Evolutionary conservation across 2,113 vertebrate genomes (phyloP), one percentile per base, ranked within the genome.

Genomic region (Dasyprocta punctata): DNA sequence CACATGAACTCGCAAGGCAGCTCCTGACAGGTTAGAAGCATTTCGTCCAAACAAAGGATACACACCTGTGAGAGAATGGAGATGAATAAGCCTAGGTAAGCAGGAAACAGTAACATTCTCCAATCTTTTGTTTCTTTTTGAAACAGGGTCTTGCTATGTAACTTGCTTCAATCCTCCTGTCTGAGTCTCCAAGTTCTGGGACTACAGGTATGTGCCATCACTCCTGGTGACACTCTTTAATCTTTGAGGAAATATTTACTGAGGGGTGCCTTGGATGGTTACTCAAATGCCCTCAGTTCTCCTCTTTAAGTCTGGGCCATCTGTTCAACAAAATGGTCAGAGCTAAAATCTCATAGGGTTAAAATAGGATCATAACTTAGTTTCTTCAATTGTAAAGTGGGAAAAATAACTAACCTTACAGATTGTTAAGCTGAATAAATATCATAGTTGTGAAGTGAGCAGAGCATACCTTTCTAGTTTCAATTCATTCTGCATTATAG

Each of bases 11-110:
- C 99, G 98, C 3, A 99, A 86, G n/a, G 99, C 99, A 0, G 99
- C 99, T 81, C 99, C 99, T 1, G 98, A 98, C 41, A 99, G 98
- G 98, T 99, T 98, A 47, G 99, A 97, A 73, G 99, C 99, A 0
- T 99, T 99, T 97, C 99, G 98, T 61, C 99, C 98, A 98, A 99
- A 99, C 56, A 99, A 41, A 0, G 99, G 99, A 90, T 99, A 99
- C 19, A 99, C 98, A 3, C 99, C 99, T 99, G 98, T 9, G 96
- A 98, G 71, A 44, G 65, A 75, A 97, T 28, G 41, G 52, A 96
- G 56, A 30, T 82, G 38, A 90, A 36, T 77, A 38, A 92, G 80
- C 1, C 5, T 13, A 44, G 9, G 44, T 6, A 89, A 78, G 60
- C 12, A 67, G 44, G 71, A 71, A 88, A 75, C 83, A 96, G 78